phyloP scores from a whole-genome alignment of 2,113 vertebrate species.

The Centrocercus urophasianus region DNA sequence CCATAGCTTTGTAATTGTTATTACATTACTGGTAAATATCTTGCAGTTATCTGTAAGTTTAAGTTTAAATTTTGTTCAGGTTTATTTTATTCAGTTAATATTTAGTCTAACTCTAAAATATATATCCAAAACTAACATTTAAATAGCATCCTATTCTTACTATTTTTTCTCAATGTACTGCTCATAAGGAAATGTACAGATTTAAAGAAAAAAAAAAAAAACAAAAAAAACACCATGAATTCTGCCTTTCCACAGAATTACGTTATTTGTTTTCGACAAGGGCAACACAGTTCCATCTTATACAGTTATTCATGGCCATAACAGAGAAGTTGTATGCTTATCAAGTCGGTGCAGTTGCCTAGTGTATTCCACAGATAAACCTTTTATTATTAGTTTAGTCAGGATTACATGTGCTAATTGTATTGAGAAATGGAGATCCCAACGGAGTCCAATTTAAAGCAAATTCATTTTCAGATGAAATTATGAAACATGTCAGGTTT shows the following conservation, averaged over 20 bases:
- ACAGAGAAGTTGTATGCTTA: background rate
- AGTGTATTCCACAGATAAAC: background rate
- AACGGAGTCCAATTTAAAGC: background rate
- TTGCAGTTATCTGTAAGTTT: background rate
- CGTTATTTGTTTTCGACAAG: background rate
- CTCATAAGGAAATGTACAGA: background rate
- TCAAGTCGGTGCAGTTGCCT: background rate
- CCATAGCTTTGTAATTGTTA: background rate
- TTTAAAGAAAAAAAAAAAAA: background rate
- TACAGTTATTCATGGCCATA: background rate
- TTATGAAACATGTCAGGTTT: background rate
- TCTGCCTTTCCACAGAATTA: background rate
- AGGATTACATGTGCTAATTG: background rate
- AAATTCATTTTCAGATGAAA: background rate
- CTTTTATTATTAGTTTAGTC: background rate
- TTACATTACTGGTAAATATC: background rate
- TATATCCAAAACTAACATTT: background rate
- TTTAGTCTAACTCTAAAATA: background rate
- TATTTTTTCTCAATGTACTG: background rate
- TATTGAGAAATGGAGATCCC: background rate
- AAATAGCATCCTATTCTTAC: background rate
- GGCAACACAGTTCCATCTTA: background rate
- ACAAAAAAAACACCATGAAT: background rate
- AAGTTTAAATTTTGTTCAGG: background rate
- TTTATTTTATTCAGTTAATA: background rate